A percentile compares a stretch with the other conserved stretches of the same genome.
phyloP scores from a whole-genome alignment of 2,797 vertebrate genomes.

The Petrocephalus schoutedeni region DNA sequence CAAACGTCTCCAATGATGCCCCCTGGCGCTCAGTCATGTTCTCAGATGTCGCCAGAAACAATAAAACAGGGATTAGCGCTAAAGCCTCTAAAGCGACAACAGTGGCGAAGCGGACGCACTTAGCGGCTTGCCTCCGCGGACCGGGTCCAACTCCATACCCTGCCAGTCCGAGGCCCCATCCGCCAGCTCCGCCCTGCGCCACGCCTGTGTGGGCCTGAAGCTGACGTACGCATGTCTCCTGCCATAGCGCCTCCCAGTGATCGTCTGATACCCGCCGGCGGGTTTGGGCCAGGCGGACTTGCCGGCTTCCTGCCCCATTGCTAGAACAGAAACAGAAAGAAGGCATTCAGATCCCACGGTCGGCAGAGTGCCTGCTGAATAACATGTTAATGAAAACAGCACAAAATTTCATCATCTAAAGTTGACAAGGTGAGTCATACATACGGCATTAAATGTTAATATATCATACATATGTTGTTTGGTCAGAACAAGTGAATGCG shows the following conservation, averaged over 20 bases:
- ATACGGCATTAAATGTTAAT: not conserved
- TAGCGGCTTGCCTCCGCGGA: slow-evolving; percentile 46
- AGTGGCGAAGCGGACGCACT: not conserved
- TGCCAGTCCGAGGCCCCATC: slow-evolving; percentile 42
- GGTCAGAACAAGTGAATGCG: not conserved
- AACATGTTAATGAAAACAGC: not conserved
- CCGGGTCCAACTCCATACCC: slow-evolving; percentile 49
- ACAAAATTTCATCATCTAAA: not conserved
- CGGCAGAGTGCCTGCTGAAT: not conserved
- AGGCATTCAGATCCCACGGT: not conserved
- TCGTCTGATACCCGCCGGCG: slow-evolving; percentile 55
- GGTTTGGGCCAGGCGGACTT: slow-evolving; percentile 61
- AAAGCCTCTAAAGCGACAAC: not conserved
- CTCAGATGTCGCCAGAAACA: not conserved
- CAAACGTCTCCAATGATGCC: not conserved
- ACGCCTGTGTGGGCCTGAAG: slow-evolving; percentile 57
- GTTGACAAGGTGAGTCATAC: not conserved
- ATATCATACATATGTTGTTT: not conserved
- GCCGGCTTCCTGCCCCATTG: slow-evolving; percentile 66
- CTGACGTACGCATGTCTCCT: slow-evolving; percentile 57
- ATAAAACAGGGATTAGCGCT: not conserved
- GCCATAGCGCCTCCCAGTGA: slow-evolving; percentile 61
- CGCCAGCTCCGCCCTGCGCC: slow-evolving; percentile 46
- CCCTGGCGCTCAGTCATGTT: not conserved
- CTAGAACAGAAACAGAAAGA: slow-evolving; percentile 41